phyloP scores from a whole-genome alignment of 2,888 invertebrate genomes.

The Stenodera caucasica region DNA sequence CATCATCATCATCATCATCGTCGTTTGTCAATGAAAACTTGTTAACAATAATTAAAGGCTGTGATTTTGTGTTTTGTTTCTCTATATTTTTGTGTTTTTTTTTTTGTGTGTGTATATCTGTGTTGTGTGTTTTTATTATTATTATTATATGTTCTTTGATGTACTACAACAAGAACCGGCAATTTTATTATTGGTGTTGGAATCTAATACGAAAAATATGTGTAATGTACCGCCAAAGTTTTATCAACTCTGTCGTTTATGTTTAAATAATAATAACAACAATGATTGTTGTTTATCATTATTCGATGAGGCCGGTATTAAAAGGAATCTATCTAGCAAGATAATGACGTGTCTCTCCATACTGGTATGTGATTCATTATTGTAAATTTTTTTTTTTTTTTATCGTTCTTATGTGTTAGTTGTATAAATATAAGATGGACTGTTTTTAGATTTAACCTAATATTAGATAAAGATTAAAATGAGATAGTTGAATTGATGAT shows the following conservation, averaged over 20 bases:
- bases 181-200: conserved; percentile 1
- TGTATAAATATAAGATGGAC: conserved; percentile 19
- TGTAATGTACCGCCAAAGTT: conserved; percentile 87
- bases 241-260: conserved; percentile 92
- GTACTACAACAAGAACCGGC: conserved; percentile 9
- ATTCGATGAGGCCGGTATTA: conserved; percentile 74
- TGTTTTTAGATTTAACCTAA: conserved; percentile 39
- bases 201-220: conserved; percentile 66
- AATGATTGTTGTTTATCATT: conserved; percentile 72
- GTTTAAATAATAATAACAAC: conserved; percentile 62
- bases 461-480: background rate
- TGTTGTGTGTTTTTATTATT: background rate
- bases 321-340: conserved; percentile 61
- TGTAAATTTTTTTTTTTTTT: conserved; percentile 30
- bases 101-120: background rate
- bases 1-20: too few species aligned
- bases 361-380: conserved; percentile 67
- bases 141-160: too few species aligned
- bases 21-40: conserved; percentile 1
- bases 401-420: conserved; percentile 4
- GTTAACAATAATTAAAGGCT: conserved; percentile 8
- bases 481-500: too few species aligned
- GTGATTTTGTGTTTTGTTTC: background rate
- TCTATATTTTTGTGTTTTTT: background rate
- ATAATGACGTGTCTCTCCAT: conserved; percentile 79